Evolutionary conservation across 1,140 invertebrate species (phyloP), one percentile per base, ranked within the genome.

Genomic region (Temnothorax longispinosus): DNA sequence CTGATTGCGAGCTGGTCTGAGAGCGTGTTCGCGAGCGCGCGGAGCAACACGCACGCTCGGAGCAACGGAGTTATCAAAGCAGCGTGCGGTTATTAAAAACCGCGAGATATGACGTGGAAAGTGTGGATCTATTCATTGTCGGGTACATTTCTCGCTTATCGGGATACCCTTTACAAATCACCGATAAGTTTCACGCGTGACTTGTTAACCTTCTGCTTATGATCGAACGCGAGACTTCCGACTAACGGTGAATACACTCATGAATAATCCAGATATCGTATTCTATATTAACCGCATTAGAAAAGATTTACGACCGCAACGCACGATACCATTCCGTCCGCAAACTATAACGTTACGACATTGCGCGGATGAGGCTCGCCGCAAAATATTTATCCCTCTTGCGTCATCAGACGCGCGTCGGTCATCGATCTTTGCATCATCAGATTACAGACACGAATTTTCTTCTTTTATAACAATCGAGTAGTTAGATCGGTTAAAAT

Each of bases 241-340:
- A 69, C 27, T 84, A 74, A 84, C 80, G 80, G 80, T 84, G 69
- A 84, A 82, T 13, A 47, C 4, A 35, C 58, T 82, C 67, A n/a
- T 60, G 41, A 75, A 84, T 80, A 69, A 67, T 80, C n/a, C 47
- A n/a, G 18, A 47, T 65, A 44, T 75, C 41, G 27, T 82, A 60
- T 82, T 82, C 38, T 72, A 35, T 60, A 74, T 82, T 56, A 82
- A 82, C 41, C 41, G 69, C 41, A n/a, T 60, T 32, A 18, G 38
- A 81, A 81, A 27, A 27, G 38, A 82, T 82, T 60, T 60, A 82
- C 10, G 41, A 13, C n/a, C 11, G 80, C 38, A 10, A 35, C 47
- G 47, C 32, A 18, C 52, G 18, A 41, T 47, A 32, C 27, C 56
- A 32, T 77, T 64, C 13, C 18, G 58, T 35, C 58, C 60, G 60